Conservation (phyloP, 2,888 invertebrate species). For the Selenia dentaria region DNA sequence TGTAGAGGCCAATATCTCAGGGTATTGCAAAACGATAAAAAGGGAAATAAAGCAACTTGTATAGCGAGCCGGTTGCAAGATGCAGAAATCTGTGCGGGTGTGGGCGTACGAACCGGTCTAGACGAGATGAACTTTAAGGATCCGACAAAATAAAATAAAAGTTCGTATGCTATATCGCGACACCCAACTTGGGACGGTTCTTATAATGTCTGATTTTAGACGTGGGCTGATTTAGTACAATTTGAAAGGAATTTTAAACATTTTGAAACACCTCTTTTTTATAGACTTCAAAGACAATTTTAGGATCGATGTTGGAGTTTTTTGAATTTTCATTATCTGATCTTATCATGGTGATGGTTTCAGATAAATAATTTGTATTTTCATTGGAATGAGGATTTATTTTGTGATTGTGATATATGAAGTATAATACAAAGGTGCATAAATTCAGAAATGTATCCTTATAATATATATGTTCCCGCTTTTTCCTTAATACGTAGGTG, state of each 20-base stretch:
- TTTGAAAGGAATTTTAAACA: constrained; percentile 35
- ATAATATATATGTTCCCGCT: too few relatives aligned
- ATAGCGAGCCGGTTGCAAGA: constrained; percentile 78
- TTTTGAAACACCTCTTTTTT: constrained; percentile 27
- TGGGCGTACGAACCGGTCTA: constrained; percentile 77
- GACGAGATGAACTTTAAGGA: constrained; percentile 82
- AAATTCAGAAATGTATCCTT: too few relatives aligned
- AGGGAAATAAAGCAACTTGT: constrained; percentile 78
- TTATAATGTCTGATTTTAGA: constrained; percentile 62
- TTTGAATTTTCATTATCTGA: constrained; percentile 13
- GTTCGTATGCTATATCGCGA: constrained; percentile 60
- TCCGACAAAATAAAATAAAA: constrained; percentile 77
- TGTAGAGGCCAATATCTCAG: constrained; percentile 65
- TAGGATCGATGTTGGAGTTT: constrained; percentile 15
- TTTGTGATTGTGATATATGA: too few relatives aligned
- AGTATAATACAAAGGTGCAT: too few relatives aligned
- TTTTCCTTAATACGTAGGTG: too few relatives aligned
- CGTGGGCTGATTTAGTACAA: constrained; percentile 42
- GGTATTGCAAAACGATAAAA: constrained; percentile 78
- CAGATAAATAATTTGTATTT: background rate
- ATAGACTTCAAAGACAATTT: constrained; percentile 29
- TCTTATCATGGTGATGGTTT: constrained; percentile 4
- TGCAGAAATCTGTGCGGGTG: constrained; percentile 82
- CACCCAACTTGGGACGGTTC: constrained; percentile 59
- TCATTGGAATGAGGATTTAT: background rate